Base-by-base conservation (phyloP, 2,888 invertebrate genomes). In the Oligia fasciuncula region DNA sequence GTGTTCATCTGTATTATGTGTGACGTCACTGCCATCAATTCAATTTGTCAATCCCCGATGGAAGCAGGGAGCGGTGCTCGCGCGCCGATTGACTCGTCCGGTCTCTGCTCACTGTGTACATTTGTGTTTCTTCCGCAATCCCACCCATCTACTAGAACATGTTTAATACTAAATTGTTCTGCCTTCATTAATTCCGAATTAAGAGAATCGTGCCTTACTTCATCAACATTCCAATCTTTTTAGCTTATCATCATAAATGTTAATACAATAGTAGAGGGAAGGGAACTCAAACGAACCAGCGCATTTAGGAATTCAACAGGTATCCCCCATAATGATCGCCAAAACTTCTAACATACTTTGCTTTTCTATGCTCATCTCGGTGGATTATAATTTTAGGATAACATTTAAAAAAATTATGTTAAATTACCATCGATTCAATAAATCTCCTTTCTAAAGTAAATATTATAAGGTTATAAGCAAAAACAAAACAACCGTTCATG, bases 31-130 rank as follows among this genome's bases (percentile, higher is more conserved):
- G 67, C 81, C 78, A 88, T 82, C 88, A 86, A 89, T 90, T 92
- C 92, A 94, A 94, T 94, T 93, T 93, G 92, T 84, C 87, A 90
- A 90, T 93, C 94, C 94, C 94, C 92, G 89, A 92, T 92, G 91
- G 92, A 90, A 93, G 91, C 91, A 91, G 95, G 94, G 95, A 94
- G 93, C 92, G 92, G 81, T 93, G 92, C 93, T 93, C 92, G 87
- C 87, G 93, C 93, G 93, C 89, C 93, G 96, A 96, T 96, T 96
- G 96, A 89, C 90, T 95, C 96, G 92, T 96, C 96, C 96, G 96
- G 96, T 94, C 92, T 89, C 88, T 90, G 91, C 72, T 76, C 80
- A 87, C 71, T 85, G 77, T 91, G 92, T 92, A 91, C 90, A 90
- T 92, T 91, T 93, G 92, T 91, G 91, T 92, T 91, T 92, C 94